Evolutionary conservation across 2,113 vertebrate species (phyloP).

Genomic region (Rana temporaria): DNA sequence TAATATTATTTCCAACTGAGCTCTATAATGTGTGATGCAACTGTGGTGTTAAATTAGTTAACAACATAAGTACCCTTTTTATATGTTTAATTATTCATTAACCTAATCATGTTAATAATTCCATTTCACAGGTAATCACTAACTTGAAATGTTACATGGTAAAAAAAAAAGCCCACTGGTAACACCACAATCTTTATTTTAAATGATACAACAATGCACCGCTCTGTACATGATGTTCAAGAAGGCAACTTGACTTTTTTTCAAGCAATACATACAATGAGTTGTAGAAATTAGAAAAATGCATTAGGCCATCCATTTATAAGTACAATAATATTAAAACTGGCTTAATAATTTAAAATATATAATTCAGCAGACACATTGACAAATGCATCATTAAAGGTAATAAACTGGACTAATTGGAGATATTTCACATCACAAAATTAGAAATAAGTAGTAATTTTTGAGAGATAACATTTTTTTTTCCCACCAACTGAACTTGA

Average conservation of each 20-base stretch:
- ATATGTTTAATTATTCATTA: conserved; percentile 70
- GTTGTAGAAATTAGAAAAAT: not conserved
- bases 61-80: conserved; percentile 65
- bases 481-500: not conserved
- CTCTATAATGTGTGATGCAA: conserved; percentile 70
- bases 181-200: conserved; percentile 10
- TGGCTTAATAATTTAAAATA: not conserved
- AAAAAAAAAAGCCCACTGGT: not conserved
- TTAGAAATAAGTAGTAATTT: too few species aligned
- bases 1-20: conserved; percentile 70
- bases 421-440: too few species aligned
- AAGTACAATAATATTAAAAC: not conserved
- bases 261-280: not conserved
- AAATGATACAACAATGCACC: not conserved
- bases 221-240: not conserved
- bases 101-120: conserved; percentile 68
- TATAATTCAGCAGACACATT: not conserved
- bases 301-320: not conserved
- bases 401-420: not conserved
- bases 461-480: not conserved
- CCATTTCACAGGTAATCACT: conserved; percentile 64
- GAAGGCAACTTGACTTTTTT: too few species aligned
- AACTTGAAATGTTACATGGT: conserved; percentile 39
- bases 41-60: conserved; percentile 69
- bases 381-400: not conserved